These are phyloP conservation scores for Monodelphis domestica DNA, from an alignment of 2,797 vertebrate genomes.

Conservation along the genomic window DNA sequence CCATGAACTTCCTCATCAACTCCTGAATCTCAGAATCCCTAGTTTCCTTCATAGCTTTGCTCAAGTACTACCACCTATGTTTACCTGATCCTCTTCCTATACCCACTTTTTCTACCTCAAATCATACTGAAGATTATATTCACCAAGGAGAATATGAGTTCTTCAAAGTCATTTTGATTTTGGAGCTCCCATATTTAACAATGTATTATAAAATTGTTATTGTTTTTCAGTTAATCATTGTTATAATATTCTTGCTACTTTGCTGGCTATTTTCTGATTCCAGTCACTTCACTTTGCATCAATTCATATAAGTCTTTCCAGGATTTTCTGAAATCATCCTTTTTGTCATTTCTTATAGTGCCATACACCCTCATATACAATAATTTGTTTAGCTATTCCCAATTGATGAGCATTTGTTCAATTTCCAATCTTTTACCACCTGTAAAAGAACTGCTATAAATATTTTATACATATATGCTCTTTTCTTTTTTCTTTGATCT, in stretches of 20 bases:
- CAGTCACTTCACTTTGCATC: neutral
- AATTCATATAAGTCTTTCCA: neutral
- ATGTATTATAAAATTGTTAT: neutral
- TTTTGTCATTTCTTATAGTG: neutral
- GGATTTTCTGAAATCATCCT: neutral
- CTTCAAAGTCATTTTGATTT: neutral
- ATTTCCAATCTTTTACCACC: neutral
- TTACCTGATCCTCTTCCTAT: neutral
- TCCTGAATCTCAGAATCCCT: no score
- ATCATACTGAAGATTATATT: neutral
- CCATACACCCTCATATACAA: neutral
- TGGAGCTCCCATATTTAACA: neutral
- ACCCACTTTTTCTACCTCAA: neutral
- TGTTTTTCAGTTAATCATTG: neutral
- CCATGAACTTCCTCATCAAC: neutral
- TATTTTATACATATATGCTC: neutral
- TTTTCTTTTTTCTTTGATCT: neutral
- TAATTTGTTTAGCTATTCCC: neutral
- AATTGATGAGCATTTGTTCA: neutral
- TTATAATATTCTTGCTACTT: neutral
- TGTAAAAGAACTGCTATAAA: neutral
- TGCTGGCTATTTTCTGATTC: neutral
- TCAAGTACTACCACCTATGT: neutral
- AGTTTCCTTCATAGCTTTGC: neutral
- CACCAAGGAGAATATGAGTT: neutral